Conservation (phyloP, 2,888 invertebrate genomes). For the Diarsia brunnea region DNA sequence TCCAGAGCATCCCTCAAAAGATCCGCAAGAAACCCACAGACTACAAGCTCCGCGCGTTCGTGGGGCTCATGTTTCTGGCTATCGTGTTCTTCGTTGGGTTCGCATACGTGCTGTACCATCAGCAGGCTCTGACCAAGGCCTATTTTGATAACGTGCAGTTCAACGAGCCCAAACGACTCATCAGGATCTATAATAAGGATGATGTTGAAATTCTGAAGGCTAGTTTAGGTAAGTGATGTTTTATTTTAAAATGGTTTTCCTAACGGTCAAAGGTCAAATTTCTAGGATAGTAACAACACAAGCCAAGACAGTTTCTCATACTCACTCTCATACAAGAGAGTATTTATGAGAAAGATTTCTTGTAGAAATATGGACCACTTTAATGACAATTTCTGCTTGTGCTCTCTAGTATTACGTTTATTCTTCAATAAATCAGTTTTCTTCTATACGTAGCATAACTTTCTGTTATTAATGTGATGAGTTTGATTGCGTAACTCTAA, state of each 20-base stretch:
- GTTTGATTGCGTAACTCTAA: background rate
- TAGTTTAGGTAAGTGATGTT: constrained; percentile 87
- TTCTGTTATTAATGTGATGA: background rate
- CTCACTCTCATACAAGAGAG: no score
- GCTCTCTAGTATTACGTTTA: no score
- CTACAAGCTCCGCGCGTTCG: constrained; percentile 95
- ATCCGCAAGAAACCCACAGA: constrained; percentile 94
- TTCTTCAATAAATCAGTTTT: no score
- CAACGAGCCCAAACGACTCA: constrained; percentile 93
- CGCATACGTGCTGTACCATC: constrained; percentile 96
- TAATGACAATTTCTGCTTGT: no score
- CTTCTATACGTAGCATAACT: no score
- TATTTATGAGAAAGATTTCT: no score
- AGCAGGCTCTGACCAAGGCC: constrained; percentile 94
- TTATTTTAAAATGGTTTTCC: background rate
- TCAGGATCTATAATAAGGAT: constrained; percentile 93
- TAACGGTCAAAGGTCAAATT: no score
- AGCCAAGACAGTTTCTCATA: no score
- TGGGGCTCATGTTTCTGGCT: constrained; percentile 94
- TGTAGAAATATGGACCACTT: no score
- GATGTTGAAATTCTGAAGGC: constrained; percentile 93
- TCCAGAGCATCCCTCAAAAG: constrained; percentile 94
- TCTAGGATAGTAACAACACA: no score
- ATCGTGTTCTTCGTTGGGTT: constrained; percentile 96
- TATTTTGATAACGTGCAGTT: constrained; percentile 96